These are phyloP conservation scores for Smittia sp. DNA, from an alignment of 2,888 invertebrate species.

Conservation along the genomic window DNA sequence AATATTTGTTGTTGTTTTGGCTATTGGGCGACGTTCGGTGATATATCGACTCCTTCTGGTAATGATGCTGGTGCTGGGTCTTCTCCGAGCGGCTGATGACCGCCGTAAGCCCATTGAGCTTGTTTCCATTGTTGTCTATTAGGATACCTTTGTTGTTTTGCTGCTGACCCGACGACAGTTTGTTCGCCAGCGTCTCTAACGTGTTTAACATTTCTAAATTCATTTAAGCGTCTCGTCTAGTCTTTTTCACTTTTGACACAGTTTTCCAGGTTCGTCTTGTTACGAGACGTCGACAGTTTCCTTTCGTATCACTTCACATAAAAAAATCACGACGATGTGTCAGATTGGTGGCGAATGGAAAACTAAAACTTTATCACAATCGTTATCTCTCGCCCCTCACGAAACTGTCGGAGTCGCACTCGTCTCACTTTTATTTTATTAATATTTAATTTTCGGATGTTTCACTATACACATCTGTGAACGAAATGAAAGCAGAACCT, in stretches of 20 bases:
- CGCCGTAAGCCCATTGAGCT: slow-evolving; percentile 48
- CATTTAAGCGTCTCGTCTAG: slow-evolving; percentile 25
- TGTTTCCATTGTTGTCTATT: slow-evolving; percentile 48
- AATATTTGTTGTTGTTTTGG: slow-evolving; percentile 20
- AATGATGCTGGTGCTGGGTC: slow-evolving; percentile 16
- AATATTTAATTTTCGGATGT: slow-evolving; percentile 32
- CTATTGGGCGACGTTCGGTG: slow-evolving; percentile 24
- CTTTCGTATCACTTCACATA: neutral
- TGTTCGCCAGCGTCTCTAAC: slow-evolving; percentile 83
- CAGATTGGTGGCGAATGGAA: slow-evolving; percentile 27
- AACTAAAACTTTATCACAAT: slow-evolving; percentile 40
- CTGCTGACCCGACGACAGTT: slow-evolving; percentile 73
- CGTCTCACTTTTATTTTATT: neutral
- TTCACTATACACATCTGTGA: slow-evolving; percentile 33
- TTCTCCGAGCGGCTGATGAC: slow-evolving; percentile 44
- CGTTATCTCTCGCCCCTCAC: slow-evolving; percentile 17
- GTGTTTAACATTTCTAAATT: slow-evolving; percentile 70
- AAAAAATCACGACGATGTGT: neutral
- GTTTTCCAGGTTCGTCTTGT: neutral
- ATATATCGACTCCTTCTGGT: slow-evolving; percentile 30
- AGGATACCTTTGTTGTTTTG: slow-evolving; percentile 45
- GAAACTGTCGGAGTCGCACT: neutral
- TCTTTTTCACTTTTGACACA: neutral
- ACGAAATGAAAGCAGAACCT: slow-evolving; percentile 18
- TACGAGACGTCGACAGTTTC: neutral